A percentile compares a stretch with the other conserved stretches of the same genome.
phyloP scores from a whole-genome alignment of 1,140 invertebrate genomes.

The Ceratina calcarata region DNA sequence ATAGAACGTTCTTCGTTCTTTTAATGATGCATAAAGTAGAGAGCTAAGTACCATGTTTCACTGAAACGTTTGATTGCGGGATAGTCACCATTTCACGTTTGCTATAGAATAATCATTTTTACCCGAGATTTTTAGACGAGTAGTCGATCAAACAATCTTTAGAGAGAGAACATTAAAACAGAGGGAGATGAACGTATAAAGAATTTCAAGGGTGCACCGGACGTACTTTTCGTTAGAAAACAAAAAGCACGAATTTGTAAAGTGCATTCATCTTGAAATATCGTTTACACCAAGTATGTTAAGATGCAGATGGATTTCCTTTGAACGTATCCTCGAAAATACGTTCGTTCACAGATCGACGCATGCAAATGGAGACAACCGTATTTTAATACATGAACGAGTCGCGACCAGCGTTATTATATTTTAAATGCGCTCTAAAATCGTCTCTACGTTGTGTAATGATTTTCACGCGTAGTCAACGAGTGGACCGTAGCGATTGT shows the following conservation, averaged over 20 bases:
- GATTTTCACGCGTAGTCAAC: slow-evolving; percentile 1
- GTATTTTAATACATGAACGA: neutral
- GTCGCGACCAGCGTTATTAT: slow-evolving; percentile 9
- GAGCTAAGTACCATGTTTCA: neutral
- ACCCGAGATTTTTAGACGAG: too few relatives aligned
- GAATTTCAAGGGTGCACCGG: too few relatives aligned
- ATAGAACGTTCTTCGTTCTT: neutral
- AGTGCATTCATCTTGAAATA: neutral
- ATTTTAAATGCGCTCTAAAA: slow-evolving; percentile 9
- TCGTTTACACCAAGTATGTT: neutral
- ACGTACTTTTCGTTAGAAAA: too few relatives aligned
- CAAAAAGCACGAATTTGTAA: too few relatives aligned
- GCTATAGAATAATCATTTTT: too few relatives aligned
- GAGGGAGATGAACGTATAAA: too few relatives aligned
- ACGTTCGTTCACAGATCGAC: neutral
- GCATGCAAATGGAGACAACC: neutral
- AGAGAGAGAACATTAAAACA: too few relatives aligned
- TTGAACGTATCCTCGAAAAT: neutral
- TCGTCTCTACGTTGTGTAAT: slow-evolving; percentile 9
- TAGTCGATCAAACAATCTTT: too few relatives aligned
- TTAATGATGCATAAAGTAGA: slow-evolving; percentile 1
- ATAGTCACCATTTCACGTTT: too few relatives aligned
- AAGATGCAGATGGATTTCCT: neutral
- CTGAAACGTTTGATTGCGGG: neutral
- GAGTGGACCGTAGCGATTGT: slow-evolving; percentile 24